Percentiles rank a stretch among this genome's conserved stretches.
Conservation (phyloP, 2,113 vertebrate genomes). For the Pygoscelis adeliae region DNA sequence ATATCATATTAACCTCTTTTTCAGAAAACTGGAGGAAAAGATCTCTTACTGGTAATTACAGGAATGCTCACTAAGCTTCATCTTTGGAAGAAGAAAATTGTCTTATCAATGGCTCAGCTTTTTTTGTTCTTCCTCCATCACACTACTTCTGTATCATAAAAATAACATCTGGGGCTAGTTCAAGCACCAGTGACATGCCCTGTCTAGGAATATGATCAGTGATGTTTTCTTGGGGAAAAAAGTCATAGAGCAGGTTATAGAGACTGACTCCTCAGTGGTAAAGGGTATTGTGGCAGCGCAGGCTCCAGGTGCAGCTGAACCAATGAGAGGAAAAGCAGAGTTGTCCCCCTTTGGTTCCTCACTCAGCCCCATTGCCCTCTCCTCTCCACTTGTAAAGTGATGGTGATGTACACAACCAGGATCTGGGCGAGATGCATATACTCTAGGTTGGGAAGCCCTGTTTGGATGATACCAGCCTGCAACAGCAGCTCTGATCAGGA, state of each 20-base stretch:
- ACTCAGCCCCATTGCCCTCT: neutral
- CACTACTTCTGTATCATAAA: neutral
- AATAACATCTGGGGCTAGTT: neutral
- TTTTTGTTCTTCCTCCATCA: neutral
- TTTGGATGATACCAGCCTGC: neutral
- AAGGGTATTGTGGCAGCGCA: neutral
- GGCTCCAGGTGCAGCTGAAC: neutral
- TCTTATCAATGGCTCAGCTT: neutral
- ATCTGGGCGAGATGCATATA: fast-evolving
- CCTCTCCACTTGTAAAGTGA: neutral
- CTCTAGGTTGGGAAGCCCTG: neutral
- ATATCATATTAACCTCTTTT: neutral
- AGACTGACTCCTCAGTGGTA: fast-evolving
- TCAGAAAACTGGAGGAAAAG: neutral
- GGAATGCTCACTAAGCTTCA: neutral
- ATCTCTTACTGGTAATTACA: neutral
- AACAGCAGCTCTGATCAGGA: neutral
- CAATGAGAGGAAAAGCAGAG: neutral
- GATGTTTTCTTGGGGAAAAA: neutral
- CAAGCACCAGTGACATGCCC: neutral
- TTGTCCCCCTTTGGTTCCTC: neutral
- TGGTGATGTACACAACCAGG: neutral
- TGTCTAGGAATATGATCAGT: neutral
- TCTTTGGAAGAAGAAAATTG: neutral
- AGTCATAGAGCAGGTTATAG: neutral